Percentiles rank a stretch among this genome's conserved stretches.
These are phyloP conservation scores for Drosophila lacertosa DNA, from an alignment of 1,140 invertebrate species.

Conservation along the genomic window DNA sequence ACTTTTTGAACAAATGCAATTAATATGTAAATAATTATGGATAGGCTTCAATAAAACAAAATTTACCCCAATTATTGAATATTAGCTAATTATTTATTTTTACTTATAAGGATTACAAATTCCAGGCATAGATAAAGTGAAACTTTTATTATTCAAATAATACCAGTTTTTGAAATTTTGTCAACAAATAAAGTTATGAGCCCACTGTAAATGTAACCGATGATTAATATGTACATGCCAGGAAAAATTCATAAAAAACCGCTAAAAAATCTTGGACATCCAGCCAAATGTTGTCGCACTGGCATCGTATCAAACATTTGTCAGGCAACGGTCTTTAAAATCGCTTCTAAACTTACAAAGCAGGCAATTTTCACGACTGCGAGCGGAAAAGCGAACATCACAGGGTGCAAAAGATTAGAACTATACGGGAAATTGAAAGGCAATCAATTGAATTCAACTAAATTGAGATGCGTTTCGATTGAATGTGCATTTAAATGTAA, in stretches of 20 bases:
- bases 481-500: conserved; percentile 46
- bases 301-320: conserved; percentile 70
- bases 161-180: too few species aligned
- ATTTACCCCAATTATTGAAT: too few species aligned
- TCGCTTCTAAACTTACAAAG: conserved; percentile 48
- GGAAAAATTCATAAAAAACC: background rate
- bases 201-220: background rate
- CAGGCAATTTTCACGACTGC: conserved; percentile 50
- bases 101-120: too few species aligned
- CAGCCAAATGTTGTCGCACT: conserved; percentile 51
- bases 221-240: background rate
- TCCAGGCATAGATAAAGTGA: too few species aligned
- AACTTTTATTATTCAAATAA: too few species aligned
- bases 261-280: conserved; percentile 2
- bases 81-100: too few species aligned
- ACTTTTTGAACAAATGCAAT: too few species aligned
- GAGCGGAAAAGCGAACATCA: conserved; percentile 34
- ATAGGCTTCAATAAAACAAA: too few species aligned
- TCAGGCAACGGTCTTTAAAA: conserved; percentile 42
- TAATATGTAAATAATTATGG: too few species aligned
- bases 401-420: conserved; percentile 46
- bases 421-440: conserved; percentile 38
- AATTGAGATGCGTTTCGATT: conserved; percentile 56
- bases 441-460: conserved; percentile 59
- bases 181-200: background rate